Percentiles rank a stretch among this genome's conserved stretches.
Evolutionary conservation across 2,888 invertebrate species (phyloP).

Genomic region (Drosophila hamatofila): DNA sequence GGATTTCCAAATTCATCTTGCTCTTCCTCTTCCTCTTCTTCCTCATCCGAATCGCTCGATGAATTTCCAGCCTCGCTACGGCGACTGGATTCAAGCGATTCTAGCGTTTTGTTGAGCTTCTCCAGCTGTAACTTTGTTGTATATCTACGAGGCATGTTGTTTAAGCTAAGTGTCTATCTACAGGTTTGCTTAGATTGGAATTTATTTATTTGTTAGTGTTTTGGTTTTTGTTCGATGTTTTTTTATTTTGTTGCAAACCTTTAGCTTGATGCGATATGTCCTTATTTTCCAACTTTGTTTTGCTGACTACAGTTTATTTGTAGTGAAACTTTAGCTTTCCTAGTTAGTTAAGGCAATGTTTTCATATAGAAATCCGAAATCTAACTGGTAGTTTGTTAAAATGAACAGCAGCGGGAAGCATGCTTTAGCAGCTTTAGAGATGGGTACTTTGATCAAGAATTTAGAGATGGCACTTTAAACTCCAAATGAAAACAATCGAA

Average conservation of each 20-base stretch:
- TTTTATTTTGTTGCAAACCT: constrained; percentile 12
- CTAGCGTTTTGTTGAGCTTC: constrained; percentile 11
- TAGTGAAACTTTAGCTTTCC: background rate
- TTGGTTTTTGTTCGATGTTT: constrained; percentile 2
- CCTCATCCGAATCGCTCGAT: background rate
- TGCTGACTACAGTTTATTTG: background rate
- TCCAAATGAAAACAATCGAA: background rate
- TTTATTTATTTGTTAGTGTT: constrained; percentile 7
- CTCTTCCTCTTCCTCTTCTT: background rate
- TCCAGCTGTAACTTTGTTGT: constrained; percentile 3
- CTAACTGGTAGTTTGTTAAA: constrained; percentile 17
- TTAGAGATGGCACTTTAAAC: background rate
- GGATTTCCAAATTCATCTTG: background rate
- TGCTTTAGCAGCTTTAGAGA: constrained; percentile 15
- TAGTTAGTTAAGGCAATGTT: background rate
- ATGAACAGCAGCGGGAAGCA: constrained; percentile 11
- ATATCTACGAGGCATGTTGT: constrained; percentile 20
- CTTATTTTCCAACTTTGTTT: background rate
- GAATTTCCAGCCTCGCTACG: background rate
- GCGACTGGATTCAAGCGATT: background rate
- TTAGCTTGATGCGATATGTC: background rate
- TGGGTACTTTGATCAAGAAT: constrained; percentile 10
- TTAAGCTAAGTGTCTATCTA: constrained; percentile 1
- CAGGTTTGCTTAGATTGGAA: background rate
- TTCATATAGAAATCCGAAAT: background rate